Base-by-base conservation (phyloP, 2,888 invertebrate genomes). In the Apomyelois bistriatella region DNA sequence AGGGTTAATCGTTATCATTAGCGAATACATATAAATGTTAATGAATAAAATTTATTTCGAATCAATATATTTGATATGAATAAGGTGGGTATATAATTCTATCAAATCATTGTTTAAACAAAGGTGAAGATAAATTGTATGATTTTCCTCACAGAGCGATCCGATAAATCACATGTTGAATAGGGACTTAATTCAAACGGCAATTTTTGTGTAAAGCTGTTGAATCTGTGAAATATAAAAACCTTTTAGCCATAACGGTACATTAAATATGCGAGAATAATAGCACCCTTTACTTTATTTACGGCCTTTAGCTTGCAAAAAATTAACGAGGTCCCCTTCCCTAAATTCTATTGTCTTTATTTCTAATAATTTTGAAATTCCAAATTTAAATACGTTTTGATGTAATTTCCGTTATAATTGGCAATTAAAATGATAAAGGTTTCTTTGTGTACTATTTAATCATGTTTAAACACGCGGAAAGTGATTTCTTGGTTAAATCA, bases 201-300 rank as follows among this genome's bases (percentile, higher is more conserved):
- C 69, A 70, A 82, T 83, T 81, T 82, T 74, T 74, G 78, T 76
- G 79, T 74, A 79, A 82, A 87, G 83, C 85, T 82, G 81, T 83
- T 81, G 79, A 80, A 82, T 76, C 73, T 79, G 76, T 72, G 68
- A 80, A 81, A 83, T 81, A 80, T 74, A 73, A 74, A 84, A 82
- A 77, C 79, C 82, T 78, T 86, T 85, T 81, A 83, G 74, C 80
- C 77, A 82, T 87, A 85, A 82, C 83, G 84, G 86, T 85, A 86
- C 83, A 89, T 88, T 87, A 87, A 89, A 87, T 82, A 86, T 87
- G 80, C 83, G 84, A 76, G 82, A 85, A 85, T 87, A 87, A 89
- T 87, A 84, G 86, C 85, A 84, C 87, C 88, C 84, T 86, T 88
- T 83, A 86, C 82, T 74, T 84, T 85, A 88, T 88, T 88, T 87